These are phyloP conservation scores for Polyodon spathula DNA, from an alignment of 2,113 vertebrate genomes.

Conservation along the genomic window DNA sequence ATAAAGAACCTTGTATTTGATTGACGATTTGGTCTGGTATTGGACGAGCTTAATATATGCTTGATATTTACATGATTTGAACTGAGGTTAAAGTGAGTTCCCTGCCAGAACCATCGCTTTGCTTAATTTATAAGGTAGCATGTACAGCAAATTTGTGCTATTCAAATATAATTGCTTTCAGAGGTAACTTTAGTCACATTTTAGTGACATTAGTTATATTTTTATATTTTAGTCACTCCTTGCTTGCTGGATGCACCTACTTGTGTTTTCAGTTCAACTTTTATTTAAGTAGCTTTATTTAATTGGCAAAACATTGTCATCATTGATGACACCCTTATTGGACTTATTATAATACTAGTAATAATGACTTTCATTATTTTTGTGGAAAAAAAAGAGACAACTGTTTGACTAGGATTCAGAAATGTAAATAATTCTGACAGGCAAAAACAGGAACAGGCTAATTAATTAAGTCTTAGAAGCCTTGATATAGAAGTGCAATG, in stretches of 20 bases:
- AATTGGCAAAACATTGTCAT: slow-evolving; percentile 7
- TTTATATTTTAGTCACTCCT: not conserved
- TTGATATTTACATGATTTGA: no score
- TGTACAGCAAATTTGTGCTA: no score
- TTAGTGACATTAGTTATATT: not conserved
- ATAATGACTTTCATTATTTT: slow-evolving; percentile 14
- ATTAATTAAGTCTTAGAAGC: no score
- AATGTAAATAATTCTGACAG: slow-evolving; percentile 28
- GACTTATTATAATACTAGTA: slow-evolving; percentile 30
- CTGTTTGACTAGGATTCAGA: slow-evolving; percentile 25
- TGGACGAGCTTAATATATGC: no score
- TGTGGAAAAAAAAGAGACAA: slow-evolving; percentile 10
- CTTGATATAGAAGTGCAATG: no score
- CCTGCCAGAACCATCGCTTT: no score
- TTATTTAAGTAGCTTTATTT: slow-evolving; percentile 14
- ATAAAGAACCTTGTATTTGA: no score
- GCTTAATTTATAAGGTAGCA: no score
- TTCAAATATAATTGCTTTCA: not conserved
- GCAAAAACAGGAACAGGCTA: slow-evolving; percentile 26
- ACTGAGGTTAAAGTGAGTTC: no score
- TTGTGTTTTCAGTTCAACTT: slow-evolving; percentile 4
- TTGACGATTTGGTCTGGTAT: no score
- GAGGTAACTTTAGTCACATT: not conserved
- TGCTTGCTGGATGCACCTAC: not conserved
- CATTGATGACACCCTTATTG: slow-evolving; percentile 16